A percentile compares a stretch with the other conserved stretches of the same genome.
phyloP scores from a whole-genome alignment of 2,888 invertebrate genomes.

The Netelia melanura region DNA sequence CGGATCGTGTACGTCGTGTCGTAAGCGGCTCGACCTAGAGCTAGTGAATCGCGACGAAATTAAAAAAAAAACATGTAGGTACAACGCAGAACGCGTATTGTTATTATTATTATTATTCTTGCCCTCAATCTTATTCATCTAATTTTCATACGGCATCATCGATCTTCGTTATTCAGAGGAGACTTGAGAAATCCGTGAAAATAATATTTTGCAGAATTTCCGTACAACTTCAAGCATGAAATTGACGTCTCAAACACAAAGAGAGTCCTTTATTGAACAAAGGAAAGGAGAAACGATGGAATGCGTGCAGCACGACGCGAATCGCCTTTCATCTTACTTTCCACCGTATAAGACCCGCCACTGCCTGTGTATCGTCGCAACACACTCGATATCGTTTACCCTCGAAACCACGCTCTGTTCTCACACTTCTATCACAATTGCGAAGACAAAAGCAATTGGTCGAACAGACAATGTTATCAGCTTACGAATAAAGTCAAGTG shows the following conservation, averaged over 20 bases:
- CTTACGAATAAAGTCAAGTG: background rate
- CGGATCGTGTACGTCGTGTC: constrained; percentile 3
- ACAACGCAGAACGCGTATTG: too few relatives aligned
- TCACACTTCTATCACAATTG: background rate
- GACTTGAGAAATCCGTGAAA: background rate
- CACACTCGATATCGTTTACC: background rate
- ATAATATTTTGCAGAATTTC: too few relatives aligned
- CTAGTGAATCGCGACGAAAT: background rate
- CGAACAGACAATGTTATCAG: background rate
- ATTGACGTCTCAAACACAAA: too few relatives aligned
- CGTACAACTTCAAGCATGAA: too few relatives aligned
- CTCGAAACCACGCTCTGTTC: background rate
- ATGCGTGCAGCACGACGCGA: too few relatives aligned
- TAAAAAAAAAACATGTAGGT: background rate
- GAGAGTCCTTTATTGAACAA: too few relatives aligned
- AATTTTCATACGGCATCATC: background rate
- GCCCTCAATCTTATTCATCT: background rate
- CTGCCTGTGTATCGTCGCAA: background rate
- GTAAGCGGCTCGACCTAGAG: background rate
- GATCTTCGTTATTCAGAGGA: background rate
- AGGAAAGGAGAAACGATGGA: too few relatives aligned
- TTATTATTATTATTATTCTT: constrained; percentile 9
- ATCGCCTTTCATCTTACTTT: background rate
- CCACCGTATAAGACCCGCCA: background rate
- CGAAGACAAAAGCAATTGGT: background rate